phyloP scores from a whole-genome alignment of 2,113 vertebrate species.

The Pristiophorus japonicus region DNA sequence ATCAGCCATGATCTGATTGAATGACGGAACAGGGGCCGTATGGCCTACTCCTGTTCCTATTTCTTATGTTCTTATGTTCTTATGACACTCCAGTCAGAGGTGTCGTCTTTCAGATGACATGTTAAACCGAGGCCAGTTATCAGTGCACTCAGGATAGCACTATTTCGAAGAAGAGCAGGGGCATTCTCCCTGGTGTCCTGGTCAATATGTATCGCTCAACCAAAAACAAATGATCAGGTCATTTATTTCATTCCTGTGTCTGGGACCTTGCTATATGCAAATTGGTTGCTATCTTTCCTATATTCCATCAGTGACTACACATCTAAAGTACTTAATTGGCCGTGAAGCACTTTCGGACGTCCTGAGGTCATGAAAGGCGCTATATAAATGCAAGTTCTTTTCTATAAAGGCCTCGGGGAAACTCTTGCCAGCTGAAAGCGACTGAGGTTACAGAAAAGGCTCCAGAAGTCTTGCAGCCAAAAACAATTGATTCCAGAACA shows the following conservation, averaged over 20 bases:
- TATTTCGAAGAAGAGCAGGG: background rate
- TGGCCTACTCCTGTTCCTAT: no score
- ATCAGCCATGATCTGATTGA: no score
- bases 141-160: background rate
- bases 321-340: background rate
- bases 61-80: no score
- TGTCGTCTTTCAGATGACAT: no score
- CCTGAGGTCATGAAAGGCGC: background rate
- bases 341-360: background rate
- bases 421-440: background rate
- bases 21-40: no score
- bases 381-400: no score
- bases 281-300: background rate
- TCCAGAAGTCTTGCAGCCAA: background rate
- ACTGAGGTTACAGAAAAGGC: background rate
- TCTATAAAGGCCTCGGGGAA: background rate
- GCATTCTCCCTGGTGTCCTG: background rate
- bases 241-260: no score
- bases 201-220: background rate
- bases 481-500: background rate
- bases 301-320: background rate
- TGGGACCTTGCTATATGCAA: no score
- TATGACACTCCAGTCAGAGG: background rate
- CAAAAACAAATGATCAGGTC: background rate
- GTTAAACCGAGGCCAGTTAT: no score